Evolutionary conservation across 1,140 invertebrate genomes (phyloP), one percentile per base, ranked within the genome.

Genomic region (Brachionus asplanchnoidis): DNA sequence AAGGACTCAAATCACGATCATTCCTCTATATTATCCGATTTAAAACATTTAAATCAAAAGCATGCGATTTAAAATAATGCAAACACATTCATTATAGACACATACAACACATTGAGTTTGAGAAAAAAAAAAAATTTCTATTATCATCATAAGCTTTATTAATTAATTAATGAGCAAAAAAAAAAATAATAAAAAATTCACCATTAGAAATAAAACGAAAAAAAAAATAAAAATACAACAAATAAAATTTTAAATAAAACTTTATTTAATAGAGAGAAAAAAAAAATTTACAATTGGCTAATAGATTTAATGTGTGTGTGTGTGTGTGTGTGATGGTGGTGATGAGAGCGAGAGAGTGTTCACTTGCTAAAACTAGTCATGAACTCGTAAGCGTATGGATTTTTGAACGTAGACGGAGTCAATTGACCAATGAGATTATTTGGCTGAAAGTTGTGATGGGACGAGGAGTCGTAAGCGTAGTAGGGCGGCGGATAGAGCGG

Each of bases 331-430:
- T 66, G 40, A 42, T 42, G 11, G 14, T 11, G 1, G 44, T 46
- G 44, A 6, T 3, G 44, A n/a, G 2, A 12, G 8, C 42, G 42
- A 11, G 42, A 44, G 3, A 17, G 4, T 1, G 12, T n/a, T 20
- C 20, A 40, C 17, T 73, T 73, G 32, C 65, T 82, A 44, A 82
- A 82, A 26, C 42, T 82, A 12, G 32, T 82, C 53, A 82, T 82
- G 40, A 82, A 82, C n/a, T 82, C 79, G 17, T 82, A 82, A 8
- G 53, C 14, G 42, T 82, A 82, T 8, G 79, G 79, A 46, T 82
- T 82, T 42, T 68, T 60, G 36, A 80, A 80, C 12, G 78, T 26
- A 23, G 50, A 80, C 26, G 42, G 56, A n/a, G 78, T 60, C 40
- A 82, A 82, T 32, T 82, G 79, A 40, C 40, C 79, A 12, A 46